Base-by-base conservation (phyloP, 1,140 invertebrate species). In the Sarcophaga peregrina region DNA sequence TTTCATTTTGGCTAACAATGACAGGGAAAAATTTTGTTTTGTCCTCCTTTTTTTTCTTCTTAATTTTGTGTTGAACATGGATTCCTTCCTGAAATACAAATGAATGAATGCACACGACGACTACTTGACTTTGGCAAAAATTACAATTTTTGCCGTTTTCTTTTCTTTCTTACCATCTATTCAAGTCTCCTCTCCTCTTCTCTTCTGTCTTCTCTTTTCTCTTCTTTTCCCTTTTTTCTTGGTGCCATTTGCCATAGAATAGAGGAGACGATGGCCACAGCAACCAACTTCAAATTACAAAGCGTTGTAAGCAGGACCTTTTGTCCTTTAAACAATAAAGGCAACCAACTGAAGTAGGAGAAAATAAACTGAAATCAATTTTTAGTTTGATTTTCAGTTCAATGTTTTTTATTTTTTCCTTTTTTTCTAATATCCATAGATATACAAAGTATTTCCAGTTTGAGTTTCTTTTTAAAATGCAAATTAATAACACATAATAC, bases 41-140 rank as follows among this genome's bases (percentile, higher is more conserved):
- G 1, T 20, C 15, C 17, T n/a, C 9, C 58, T 62, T 5, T 25
- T 8, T 68, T 25, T 68, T 4, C 13, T 58, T 37, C 0, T 58
- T 5, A n/a, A 58, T 58, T n/a, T 58, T 58, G 6, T 68, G 62
- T 20, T 68, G 62, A 68, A 25, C 62, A 68, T 68, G 62, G 20
- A 68, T 68, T 68, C 62, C 17, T 68, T 68, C 5, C 62, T 20
- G 20, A 68, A 68, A 17, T 68, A 68, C 17, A 25, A 68, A 68
- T 68, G 62, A 68, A 68, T 68, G 17, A 58, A 58, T 58, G 13
- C 6, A 13, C n/a, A 68, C 17, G 20, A 68, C 17, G 20, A 68
- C 62, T 25, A 68, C 62, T 68, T 68, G 62, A 68, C 62, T 68
- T 68, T 68, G n/a, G 62, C 9, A 68, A 68, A n/a, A 68, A 68